Percentiles rank a stretch among this genome's conserved stretches.
These are phyloP conservation scores for Pteropus rufus DNA, from an alignment of 2,797 vertebrate genomes.

Conservation along the genomic window DNA sequence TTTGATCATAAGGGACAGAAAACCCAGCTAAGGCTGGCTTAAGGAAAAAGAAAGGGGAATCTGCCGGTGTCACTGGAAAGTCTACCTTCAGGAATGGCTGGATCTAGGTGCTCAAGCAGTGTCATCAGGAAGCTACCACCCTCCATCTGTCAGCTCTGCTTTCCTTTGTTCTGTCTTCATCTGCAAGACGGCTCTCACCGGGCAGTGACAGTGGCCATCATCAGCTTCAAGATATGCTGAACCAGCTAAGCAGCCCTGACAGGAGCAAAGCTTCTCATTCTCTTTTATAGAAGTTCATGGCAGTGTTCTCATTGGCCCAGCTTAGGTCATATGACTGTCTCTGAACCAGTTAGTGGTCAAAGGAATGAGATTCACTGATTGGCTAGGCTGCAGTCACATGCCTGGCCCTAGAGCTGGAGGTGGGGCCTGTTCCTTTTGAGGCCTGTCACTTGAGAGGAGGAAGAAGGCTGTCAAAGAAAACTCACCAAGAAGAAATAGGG, in stretches of 20 bases:
- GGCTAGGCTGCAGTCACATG: background rate
- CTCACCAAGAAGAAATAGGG: background rate
- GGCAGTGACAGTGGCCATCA: background rate
- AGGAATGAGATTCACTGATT: background rate
- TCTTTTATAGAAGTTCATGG: background rate
- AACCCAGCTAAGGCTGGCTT: background rate
- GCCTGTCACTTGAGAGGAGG: background rate
- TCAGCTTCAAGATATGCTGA: background rate
- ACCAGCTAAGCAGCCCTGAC: background rate
- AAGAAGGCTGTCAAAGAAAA: background rate
- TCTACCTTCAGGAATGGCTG: background rate
- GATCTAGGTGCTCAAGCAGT: background rate
- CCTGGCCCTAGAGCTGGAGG: background rate
- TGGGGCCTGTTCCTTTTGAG: background rate
- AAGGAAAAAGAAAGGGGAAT: background rate
- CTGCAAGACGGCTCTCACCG: background rate
- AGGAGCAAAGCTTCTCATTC: background rate
- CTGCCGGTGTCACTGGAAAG: background rate
- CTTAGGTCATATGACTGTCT: background rate
- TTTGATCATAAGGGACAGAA: background rate
- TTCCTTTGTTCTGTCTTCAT: background rate
- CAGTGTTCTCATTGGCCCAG: background rate
- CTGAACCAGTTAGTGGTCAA: background rate
- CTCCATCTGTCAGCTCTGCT: background rate
- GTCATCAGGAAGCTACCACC: background rate